Base-by-base conservation (phyloP, 2,888 invertebrate genomes). In the Pollenia angustigena region DNA sequence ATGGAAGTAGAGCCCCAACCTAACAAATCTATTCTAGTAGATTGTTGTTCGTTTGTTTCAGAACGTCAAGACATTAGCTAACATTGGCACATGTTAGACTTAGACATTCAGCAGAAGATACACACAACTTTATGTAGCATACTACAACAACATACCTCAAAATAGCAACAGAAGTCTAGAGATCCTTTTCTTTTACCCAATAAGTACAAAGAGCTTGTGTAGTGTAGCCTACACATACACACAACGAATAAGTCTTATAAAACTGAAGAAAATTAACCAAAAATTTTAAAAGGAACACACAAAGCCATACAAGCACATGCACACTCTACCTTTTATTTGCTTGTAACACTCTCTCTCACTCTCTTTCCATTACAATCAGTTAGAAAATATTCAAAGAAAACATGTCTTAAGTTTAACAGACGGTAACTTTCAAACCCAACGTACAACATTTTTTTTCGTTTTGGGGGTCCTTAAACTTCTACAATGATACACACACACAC, bases 51-150 rank as follows among this genome's bases (percentile, higher is more conserved):
- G 48, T 74, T 54, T 56, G 44, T 48, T 42, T 72, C 18, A 40
- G 54, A 68, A 87, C 79, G 71, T 74, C 79, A 79, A 81, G 83
- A 66, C 72, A 83, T 83, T 83, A 82, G 83, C 68, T 87, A 80
- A 69, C 75, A 83, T 83, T 87, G 86, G 83, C 83, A 83, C 86
- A 87, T 81, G 84, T 68, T 84, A 81, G 76, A 78, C 68, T 16
- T 40, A 14, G n/a, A 52, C 54, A 42, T 10, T 68, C 71, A 14
- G 14, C 12, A 11, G 76, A 40, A 12, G 1, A 48, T 7, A 44
- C 42, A 32, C 12, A n/a, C 40, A 54, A 66, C 44, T 6, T 9
- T 16, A 2, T 23, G n/a, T 44, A 46, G 14, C 12, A 12, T 23
- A 40, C 42, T 40, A 48, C 18, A 69, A 46, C 6, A 60, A 60